Base-by-base conservation (phyloP, 1,140 invertebrate species). In the Trichoplusia ni region DNA sequence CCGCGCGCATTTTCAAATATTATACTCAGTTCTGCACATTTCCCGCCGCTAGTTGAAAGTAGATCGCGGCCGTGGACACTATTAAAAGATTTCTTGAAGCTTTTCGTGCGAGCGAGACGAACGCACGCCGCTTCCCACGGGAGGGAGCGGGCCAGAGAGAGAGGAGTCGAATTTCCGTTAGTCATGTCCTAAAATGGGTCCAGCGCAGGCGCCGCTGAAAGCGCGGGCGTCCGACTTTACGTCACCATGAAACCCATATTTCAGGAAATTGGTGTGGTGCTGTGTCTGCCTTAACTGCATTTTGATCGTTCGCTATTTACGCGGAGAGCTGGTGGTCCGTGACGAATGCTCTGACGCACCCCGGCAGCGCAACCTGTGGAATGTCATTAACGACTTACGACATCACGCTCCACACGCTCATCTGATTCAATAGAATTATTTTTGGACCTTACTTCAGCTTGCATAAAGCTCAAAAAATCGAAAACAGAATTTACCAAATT, bases 181-280 rank as follows among this genome's bases (percentile, higher is more conserved):
- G 90, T 91, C 89, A 92, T 93, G 92, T 92, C 93, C 93, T 93
- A 93, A 93, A 92, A 93, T 92, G 93, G 93, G 89, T 91, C 90
- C 92, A 87, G 75, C 80, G 79, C 82, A 85, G 82, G 88, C 81
- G 89, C 84, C 83, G 86, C 83, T 89, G 86, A 86, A 90, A 85
- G 87, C 86, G 87, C 86, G 87, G 86, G 87, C 86, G 86, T 85
- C 76, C 72, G 79, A 77, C 75, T 89, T 86, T 88, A 66, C 87
- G 87, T 90, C 87, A 89, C 81, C 72, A 80, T 79, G 79, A 82
- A 87, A 80, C 79, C 83, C 77, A 73, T 82, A 84, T 90, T 90
- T 90, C 87, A 89, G 86, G 86, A 84, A 89, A 88, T 56, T 67
- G 72, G 64, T 77, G 40, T 64, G 75, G 59, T 75, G 37, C 62